phyloP scores from a whole-genome alignment of 2,113 vertebrate genomes.

The Chascanopsetta lugubris region DNA sequence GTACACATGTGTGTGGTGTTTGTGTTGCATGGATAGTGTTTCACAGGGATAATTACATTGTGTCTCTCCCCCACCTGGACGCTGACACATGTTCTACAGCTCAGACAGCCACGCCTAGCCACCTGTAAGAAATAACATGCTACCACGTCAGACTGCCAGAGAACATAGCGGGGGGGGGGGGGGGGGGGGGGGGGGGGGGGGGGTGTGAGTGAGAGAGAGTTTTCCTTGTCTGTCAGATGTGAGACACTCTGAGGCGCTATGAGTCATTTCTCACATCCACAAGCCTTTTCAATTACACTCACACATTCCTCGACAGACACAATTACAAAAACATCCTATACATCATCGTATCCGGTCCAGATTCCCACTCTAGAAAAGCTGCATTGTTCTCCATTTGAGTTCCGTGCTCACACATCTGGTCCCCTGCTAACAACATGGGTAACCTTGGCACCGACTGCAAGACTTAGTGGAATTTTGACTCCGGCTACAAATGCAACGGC shows the following conservation, averaged over 20 bases:
- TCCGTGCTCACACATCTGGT: constrained; percentile 40
- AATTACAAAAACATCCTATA: not conserved
- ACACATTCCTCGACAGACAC: not conserved
- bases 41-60: constrained; percentile 73
- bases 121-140: constrained; percentile 70
- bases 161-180: constrained; percentile 13
- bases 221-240: constrained; percentile 6
- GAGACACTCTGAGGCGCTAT: constrained; percentile 10
- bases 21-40: constrained; percentile 61
- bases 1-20: constrained; percentile 54
- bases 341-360: not conserved
- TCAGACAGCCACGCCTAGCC: constrained; percentile 64
- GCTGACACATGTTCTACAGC: constrained; percentile 71
- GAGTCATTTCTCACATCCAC: constrained; percentile 23
- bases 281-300: not conserved
- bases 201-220: constrained; percentile 10
- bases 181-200: constrained; percentile 13
- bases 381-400: constrained; percentile 13
- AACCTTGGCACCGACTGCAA: constrained; percentile 36
- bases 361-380: not conserved
- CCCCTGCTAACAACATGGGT: constrained; percentile 11
- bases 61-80: constrained; percentile 69
- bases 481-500: constrained; percentile 18
- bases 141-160: constrained; percentile 35
- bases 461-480: constrained; percentile 22